A percentile compares a stretch with the other conserved stretches of the same genome.
Conservation (phyloP, 1,140 invertebrate genomes). For the Euura lappo region DNA sequence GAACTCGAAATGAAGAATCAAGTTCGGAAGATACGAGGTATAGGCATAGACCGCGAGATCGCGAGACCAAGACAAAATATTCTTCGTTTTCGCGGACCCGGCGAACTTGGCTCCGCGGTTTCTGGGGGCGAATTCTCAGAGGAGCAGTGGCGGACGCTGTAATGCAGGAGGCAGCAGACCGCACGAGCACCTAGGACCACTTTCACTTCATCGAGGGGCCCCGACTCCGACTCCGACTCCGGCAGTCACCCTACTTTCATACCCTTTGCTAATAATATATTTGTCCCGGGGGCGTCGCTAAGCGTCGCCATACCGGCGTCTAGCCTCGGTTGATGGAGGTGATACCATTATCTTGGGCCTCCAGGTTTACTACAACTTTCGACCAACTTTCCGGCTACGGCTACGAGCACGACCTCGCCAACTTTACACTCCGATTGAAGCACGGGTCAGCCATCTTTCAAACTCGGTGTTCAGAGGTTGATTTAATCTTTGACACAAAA, state of each 20-base stretch:
- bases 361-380: constrained; percentile 7
- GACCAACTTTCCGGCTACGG: background rate
- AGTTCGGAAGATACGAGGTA: background rate
- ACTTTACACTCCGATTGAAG: background rate
- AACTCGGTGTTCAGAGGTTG: background rate
- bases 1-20: background rate
- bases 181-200: constrained; percentile 1
- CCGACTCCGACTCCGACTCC: background rate
- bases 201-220: constrained; percentile 4
- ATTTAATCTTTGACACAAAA: too few relatives aligned
- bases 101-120: background rate
- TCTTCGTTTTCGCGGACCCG: background rate
- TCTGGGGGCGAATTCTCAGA: background rate
- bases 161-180: background rate
- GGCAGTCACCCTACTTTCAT: constrained; percentile 14
- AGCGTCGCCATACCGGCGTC: constrained; percentile 27
- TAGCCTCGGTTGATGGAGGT: constrained; percentile 20
- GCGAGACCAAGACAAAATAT: too few relatives aligned
- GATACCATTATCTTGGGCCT: constrained; percentile 36
- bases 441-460: constrained; percentile 2
- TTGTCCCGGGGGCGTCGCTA: constrained; percentile 37
- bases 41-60: too few relatives aligned
- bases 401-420: background rate
- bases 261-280: constrained; percentile 43
- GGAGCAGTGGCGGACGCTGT: background rate